phyloP scores from a whole-genome alignment of 23 tunicate genomes.

The Trididemnum clinides region DNA sequence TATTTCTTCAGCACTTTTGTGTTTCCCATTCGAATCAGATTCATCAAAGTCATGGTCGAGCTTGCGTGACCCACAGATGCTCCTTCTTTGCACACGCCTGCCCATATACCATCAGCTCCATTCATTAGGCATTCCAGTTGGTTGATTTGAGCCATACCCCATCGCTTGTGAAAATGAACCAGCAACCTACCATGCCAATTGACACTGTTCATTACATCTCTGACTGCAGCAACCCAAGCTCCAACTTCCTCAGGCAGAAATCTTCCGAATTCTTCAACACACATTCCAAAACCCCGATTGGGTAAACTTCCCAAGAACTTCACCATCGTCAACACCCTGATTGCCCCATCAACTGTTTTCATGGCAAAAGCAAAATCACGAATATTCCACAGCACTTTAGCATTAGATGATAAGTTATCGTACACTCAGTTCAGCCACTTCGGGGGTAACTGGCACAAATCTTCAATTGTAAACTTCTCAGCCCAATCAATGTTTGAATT shows the following conservation, averaged over 20 bases:
- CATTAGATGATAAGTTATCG: background rate
- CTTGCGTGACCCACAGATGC: constrained; percentile 43
- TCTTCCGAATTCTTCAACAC: constrained; percentile 34
- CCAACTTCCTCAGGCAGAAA: constrained; percentile 34
- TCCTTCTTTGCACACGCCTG: constrained; percentile 37
- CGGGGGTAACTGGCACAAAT: constrained; percentile 7
- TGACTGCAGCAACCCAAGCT: constrained; percentile 35
- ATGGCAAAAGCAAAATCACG: constrained; percentile 24
- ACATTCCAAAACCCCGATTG: constrained; percentile 31
- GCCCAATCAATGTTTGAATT: constrained; percentile 25
- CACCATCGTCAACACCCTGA: background rate
- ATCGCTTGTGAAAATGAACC: constrained; percentile 26
- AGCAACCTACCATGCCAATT: constrained; percentile 24
- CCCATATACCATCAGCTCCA: constrained; percentile 45
- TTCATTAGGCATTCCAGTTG: constrained; percentile 45
- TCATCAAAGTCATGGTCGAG: constrained; percentile 29
- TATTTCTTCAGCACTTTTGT: constrained; percentile 16
- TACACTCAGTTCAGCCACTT: constrained; percentile 17
- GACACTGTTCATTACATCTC: constrained; percentile 10
- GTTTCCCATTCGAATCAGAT: constrained; percentile 43
- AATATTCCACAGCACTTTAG: constrained; percentile 9
- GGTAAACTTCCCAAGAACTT: constrained; percentile 20
- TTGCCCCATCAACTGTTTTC: constrained; percentile 15
- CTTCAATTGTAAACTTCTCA: constrained; percentile 16
- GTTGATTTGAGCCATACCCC: constrained; percentile 33